phyloP scores from a whole-genome alignment of 1,140 invertebrate genomes.

The Leucophenga varia region DNA sequence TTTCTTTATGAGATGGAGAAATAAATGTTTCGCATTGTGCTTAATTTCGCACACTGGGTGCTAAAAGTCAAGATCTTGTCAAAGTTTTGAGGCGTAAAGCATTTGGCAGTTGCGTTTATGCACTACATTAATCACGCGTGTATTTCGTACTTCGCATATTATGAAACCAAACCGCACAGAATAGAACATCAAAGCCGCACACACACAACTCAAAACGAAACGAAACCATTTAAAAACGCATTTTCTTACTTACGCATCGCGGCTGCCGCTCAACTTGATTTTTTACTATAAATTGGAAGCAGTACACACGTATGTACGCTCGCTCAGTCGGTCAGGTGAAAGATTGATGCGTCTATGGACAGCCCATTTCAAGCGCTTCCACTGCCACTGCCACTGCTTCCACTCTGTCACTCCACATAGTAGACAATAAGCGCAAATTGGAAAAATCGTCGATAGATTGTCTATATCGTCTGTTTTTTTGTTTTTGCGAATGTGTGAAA shows the following conservation, averaged over 20 bases:
- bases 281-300: no score
- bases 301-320: no score
- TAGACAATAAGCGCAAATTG: neutral
- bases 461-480: no score
- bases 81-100: conserved; percentile 48
- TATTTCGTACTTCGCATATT: conserved; percentile 15
- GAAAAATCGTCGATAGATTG: conserved; percentile 6
- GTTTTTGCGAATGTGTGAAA: conserved; percentile 1
- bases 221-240: conserved; percentile 55
- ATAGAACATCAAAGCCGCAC: conserved; percentile 49
- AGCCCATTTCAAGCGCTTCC: conserved; percentile 24
- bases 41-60: no score
- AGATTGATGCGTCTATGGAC: conserved; percentile 51
- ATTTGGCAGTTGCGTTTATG: conserved; percentile 43
- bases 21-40: conserved; percentile 24
- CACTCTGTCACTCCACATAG: neutral
- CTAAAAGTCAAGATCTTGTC: conserved; percentile 51
- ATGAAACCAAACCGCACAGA: conserved; percentile 3
- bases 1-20: conserved; percentile 15
- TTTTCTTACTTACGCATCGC: no score
- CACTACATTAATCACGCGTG: conserved; percentile 43
- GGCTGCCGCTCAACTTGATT: no score
- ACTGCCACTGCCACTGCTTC: conserved; percentile 18
- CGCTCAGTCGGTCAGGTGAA: conserved; percentile 24
- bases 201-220: no score